Percentiles rank a stretch among this genome's conserved stretches.
Evolutionary conservation across 2,113 vertebrate genomes (phyloP).

Genomic region (Abramis brama): DNA sequence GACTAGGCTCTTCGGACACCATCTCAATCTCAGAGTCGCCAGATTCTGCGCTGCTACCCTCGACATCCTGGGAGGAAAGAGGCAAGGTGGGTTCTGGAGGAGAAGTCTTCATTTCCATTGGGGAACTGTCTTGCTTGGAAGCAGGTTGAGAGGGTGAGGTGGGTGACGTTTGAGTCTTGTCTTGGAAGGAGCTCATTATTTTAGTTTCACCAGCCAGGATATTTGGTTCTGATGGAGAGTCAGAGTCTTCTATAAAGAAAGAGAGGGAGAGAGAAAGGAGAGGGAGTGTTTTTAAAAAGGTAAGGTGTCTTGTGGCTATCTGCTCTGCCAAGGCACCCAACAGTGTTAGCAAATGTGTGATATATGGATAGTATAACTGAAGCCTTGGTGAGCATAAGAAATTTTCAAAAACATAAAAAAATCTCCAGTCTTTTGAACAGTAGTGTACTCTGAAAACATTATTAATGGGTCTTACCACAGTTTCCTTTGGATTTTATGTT

Average conservation of each 20-base stretch:
- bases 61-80: conserved; percentile 74
- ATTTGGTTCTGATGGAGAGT: conserved; percentile 69
- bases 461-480: background rate
- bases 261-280: conserved; percentile 28
- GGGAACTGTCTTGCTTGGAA: conserved; percentile 48
- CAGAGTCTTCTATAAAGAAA: conserved; percentile 70
- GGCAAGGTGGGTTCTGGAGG: conserved; percentile 9
- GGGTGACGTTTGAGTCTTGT: conserved; percentile 31
- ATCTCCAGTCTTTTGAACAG: background rate
- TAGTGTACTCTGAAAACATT: background rate
- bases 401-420: too few species aligned
- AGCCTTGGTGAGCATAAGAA: too few species aligned
- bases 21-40: conserved; percentile 96
- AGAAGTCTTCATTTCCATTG: conserved; percentile 55
- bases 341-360: conserved; percentile 45
- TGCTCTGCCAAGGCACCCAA: conserved; percentile 32
- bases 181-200: conserved; percentile 54
- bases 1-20: conserved; percentile 86
- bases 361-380: background rate
- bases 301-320: conserved; percentile 42
- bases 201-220: conserved; percentile 64
- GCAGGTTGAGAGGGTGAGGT: background rate
- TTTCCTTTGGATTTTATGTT: background rate
- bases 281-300: conserved; percentile 39
- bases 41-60: conserved; percentile 90